Evolutionary conservation across 2,888 invertebrate species (phyloP).

Genomic region (Pyrocoelia pectoralis): DNA sequence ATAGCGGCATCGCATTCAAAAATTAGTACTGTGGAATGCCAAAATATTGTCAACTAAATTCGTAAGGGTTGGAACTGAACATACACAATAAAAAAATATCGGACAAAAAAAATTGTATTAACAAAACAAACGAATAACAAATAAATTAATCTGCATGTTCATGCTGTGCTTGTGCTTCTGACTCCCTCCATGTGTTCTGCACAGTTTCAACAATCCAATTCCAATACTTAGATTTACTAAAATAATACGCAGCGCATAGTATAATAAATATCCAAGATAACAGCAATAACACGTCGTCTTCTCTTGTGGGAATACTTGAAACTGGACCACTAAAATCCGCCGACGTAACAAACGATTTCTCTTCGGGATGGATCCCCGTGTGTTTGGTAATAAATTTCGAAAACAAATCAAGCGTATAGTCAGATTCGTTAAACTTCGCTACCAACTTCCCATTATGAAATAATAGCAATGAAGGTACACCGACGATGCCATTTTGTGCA

Average conservation of each 20-base stretch:
- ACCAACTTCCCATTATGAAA: conserved; percentile 89
- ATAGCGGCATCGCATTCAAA: too few relatives aligned
- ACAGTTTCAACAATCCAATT: conserved; percentile 82
- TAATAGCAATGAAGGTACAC: conserved; percentile 87
- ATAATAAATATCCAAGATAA: conserved; percentile 88
- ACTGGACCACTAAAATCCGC: conserved; percentile 84
- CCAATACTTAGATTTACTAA: conserved; percentile 80
- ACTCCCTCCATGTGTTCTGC: conserved; percentile 87
- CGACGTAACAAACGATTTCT: conserved; percentile 73
- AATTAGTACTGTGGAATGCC: too few relatives aligned
- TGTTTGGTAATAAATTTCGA: conserved; percentile 78
- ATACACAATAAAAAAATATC: too few relatives aligned
- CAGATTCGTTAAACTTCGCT: conserved; percentile 84
- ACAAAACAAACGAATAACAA: conserved; percentile 17
- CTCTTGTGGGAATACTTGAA: conserved; percentile 76
- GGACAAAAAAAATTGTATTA: background rate
- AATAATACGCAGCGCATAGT: conserved; percentile 76
- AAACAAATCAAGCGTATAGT: conserved; percentile 81
- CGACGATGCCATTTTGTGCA: conserved; percentile 90
- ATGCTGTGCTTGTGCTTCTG: conserved; percentile 83
- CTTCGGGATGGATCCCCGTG: conserved; percentile 73
- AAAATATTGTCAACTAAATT: too few relatives aligned
- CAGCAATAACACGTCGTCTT: conserved; percentile 82
- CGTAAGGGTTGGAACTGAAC: too few relatives aligned
- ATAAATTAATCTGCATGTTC: conserved; percentile 65